Percentiles rank a stretch among this genome's conserved stretches.
These are phyloP conservation scores for Rugalucina vietnamica DNA, from an alignment of 2,888 invertebrate species.

Conservation along the genomic window DNA sequence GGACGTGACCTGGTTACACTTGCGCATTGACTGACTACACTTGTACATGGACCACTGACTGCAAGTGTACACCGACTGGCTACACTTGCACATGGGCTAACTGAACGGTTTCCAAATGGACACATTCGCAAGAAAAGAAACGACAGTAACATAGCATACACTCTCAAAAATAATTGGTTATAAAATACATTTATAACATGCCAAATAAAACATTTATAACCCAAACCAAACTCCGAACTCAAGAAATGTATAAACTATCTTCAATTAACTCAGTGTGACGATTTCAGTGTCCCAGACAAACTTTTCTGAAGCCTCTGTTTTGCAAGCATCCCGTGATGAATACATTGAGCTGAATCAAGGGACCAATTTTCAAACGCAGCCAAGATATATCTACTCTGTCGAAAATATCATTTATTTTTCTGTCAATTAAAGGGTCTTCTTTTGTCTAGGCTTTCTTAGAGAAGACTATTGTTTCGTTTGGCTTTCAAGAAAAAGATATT, in stretches of 20 bases:
- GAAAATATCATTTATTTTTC: conserved; percentile 60
- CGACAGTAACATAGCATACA: no score
- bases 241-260: background rate
- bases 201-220: no score
- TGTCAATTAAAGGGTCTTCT: conserved; percentile 63
- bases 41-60: no score
- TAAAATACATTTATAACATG: no score
- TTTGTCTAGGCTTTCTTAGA: conserved; percentile 61
- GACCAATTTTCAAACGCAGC: conserved; percentile 57
- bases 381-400: conserved; percentile 64
- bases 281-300: background rate
- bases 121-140: no score
- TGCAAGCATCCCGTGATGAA: background rate
- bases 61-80: no score
- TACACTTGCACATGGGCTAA: no score
- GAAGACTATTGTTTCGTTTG: conserved; percentile 59
- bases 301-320: background rate
- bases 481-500: conserved; percentile 58
- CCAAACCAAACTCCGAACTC: no score
- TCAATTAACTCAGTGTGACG: background rate
- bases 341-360: conserved; percentile 51
- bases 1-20: no score
- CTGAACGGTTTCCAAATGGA: no score
- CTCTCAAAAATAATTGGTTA: no score
- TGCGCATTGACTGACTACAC: no score